Base-by-base conservation (phyloP, 2,113 vertebrate species). In the Tragelaphus buxtoni region DNA sequence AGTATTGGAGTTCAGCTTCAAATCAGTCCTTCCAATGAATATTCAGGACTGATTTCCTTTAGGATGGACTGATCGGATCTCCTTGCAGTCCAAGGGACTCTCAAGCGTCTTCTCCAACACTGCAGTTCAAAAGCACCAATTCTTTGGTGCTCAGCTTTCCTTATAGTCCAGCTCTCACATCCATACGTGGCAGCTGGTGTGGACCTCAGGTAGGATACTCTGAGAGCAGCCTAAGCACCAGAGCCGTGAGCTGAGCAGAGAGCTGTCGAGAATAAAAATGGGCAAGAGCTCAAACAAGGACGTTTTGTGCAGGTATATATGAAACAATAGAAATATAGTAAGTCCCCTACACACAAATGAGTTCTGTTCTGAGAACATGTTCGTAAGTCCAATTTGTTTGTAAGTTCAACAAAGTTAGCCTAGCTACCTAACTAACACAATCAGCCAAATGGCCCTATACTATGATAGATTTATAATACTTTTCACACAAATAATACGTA, bases 151-250 rank as follows among this genome's bases (percentile, higher is more conserved):
- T 39, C 65, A 39, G n/a, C 18, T 72, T 69, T 69, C 18, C 22
- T 39, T 39, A 39, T 12, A 39, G 65, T 39, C 65, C 65, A 39
- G 0, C 0, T 39, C 65, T 22, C 4, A 39, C 65, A 39, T 12
- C 65, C 35, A 6, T 6, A 39, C 35, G 5, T 39, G 65, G 65
- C 35, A 72, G n/a, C 12, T 3, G 4, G 4, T 3, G 3, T 39
- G 6, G 32, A 14, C 10, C 16, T n/a, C 12, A 6, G 9, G 24
- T 8, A 5, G 32, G 5, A 14, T 22, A 49, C 56, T 53, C 47
- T 3, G 26, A 6, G 0, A 0, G 4, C 8, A 2, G 7, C 39
- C 30, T 3, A 0, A 65, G n/a, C 72, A 9, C 5, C 0, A 0
- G 32, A 16, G 7, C 13, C 0, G 0, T n/a, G 53, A 63, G 47